Evolutionary conservation across 2,797 vertebrate species (phyloP).

Genomic region (Rhodeus uyekii): DNA sequence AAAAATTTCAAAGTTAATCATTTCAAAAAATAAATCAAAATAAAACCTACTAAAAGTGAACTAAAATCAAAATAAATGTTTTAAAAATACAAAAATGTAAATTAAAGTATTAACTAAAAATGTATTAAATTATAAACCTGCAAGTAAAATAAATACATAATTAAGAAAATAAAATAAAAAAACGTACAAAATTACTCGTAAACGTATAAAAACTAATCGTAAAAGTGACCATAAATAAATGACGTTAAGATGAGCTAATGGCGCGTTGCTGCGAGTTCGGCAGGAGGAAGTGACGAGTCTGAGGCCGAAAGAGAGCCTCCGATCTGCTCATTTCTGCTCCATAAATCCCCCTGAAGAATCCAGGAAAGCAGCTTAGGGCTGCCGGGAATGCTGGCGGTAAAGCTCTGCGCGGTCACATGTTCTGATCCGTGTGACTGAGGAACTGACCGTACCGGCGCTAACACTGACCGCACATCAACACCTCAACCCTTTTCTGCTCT

Average conservation of each 20-base stretch:
- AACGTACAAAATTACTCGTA: too few relatives aligned
- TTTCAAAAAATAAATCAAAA: background rate
- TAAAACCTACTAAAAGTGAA: background rate
- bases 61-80: background rate
- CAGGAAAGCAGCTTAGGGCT: conserved; percentile 59
- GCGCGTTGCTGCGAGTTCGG: too few relatives aligned
- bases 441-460: background rate
- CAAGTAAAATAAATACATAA: background rate
- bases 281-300: too few relatives aligned
- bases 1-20: background rate
- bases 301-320: too few relatives aligned
- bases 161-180: background rate
- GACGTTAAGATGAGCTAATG: too few relatives aligned
- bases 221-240: too few relatives aligned
- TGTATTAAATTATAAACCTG: background rate
- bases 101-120: background rate
- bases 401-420: conserved; percentile 21
- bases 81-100: background rate
- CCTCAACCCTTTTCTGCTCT: too few relatives aligned
- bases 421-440: conserved; percentile 50
- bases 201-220: too few relatives aligned
- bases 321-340: conserved; percentile 38
- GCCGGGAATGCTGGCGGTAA: background rate
- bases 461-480: too few relatives aligned
- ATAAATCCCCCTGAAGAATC: conserved; percentile 44